Base-by-base conservation (phyloP, 1,140 invertebrate species). In the Drosophila lowei region DNA sequence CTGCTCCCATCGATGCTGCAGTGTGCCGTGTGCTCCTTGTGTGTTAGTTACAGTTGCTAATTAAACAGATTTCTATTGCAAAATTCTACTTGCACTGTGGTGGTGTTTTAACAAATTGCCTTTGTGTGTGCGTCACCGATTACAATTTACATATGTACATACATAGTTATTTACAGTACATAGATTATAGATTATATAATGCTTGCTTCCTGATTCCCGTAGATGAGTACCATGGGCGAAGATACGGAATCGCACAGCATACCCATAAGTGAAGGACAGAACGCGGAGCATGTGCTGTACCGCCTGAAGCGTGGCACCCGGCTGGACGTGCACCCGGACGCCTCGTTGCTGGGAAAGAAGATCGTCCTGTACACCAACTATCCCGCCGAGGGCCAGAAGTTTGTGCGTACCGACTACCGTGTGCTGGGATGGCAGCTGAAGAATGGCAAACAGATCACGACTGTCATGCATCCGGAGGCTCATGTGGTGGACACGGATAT, bases 311-410 rank as follows among this genome's bases (percentile, higher is more conserved):
- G 81, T 38, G 89, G 89, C 53, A 68, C 83, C 48, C 74, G 72
- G 7, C 49, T 91, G 28, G 72, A 79, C 13, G 65, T 91, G 3
- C 88, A 89, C 57, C 92, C 97, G 3, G 97, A 96, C 18, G 94
- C 97, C n/a, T 95, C 95, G 11, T 92, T 98, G 30, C 94, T 97
- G 83, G 97, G 97, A 1, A 93, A 94, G 23, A 93, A 94, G 73
- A 95, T 98, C 6, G 93, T 94, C 56, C 89, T 98, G 30, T 97
- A 96, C 84, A 95, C 94, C 47, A 98, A 98, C 91, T 96, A 97
- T 92, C 97, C 97, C 8, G 89, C 92, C 16, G 92, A 93, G 50
- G 92, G 92, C 9, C 83, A 92, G 25, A 83, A 88, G 78, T 94
- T 94, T 72, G 92, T 93, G 9, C 92, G 94, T 64, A 93, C 93